phyloP scores from a whole-genome alignment of 2,888 invertebrate genomes.

The Eurois occulta region DNA sequence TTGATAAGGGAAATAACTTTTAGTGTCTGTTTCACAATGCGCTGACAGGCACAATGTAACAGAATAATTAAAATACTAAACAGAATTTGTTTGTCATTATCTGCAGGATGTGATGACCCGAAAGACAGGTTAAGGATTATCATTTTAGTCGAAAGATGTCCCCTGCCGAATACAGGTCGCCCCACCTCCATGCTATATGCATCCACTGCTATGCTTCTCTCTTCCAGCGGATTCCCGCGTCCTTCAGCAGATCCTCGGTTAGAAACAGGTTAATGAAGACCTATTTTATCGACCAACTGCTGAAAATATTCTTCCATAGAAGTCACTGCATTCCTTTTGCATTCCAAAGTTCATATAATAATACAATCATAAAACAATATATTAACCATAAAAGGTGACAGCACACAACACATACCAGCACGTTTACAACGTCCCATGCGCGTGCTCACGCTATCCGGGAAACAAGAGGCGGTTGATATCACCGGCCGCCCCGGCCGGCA shows the following conservation, averaged over 20 bases:
- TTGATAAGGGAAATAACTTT: constrained; percentile 24
- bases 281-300: neutral
- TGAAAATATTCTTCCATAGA: no score
- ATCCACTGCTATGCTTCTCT: neutral
- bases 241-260: no score
- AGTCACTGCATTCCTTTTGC: no score
- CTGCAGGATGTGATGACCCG: neutral
- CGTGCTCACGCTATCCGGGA: constrained; percentile 60
- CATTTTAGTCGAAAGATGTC: no score
- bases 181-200: no score
- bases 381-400: constrained; percentile 27
- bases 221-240: neutral
- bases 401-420: constrained; percentile 39
- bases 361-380: constrained; percentile 27
- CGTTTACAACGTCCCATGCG: constrained; percentile 38
- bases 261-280: neutral
- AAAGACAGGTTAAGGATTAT: neutral
- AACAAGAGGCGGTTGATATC: constrained; percentile 44
- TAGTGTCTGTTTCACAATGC: neutral
- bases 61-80: neutral
- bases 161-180: no score
- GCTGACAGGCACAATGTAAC: neutral
- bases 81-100: neutral
- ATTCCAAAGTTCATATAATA: constrained; percentile 10
- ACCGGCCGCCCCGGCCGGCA: constrained; percentile 51